A percentile compares a stretch with the other conserved stretches of the same genome.
Conservation (phyloP, 2,888 invertebrate genomes). For the Agrilus cyanescens region DNA sequence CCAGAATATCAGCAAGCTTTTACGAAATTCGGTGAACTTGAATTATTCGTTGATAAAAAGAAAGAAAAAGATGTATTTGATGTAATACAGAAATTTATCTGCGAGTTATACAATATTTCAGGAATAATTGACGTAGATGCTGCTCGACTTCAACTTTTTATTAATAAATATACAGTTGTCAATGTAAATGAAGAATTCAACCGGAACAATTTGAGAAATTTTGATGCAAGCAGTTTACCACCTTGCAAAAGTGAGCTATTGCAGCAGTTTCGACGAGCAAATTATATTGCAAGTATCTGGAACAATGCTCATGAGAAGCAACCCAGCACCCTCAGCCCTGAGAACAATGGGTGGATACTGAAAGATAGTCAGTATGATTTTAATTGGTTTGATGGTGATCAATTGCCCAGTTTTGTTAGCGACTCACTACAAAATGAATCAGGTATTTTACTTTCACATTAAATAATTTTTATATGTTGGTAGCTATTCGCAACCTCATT, state of each 20-base stretch:
- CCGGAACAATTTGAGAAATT: constrained; percentile 5
- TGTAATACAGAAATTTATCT: constrained; percentile 4
- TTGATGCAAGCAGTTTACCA: constrained; percentile 7
- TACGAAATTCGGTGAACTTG: constrained; percentile 9
- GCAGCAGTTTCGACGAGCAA: constrained; percentile 5
- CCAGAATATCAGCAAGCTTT: constrained; percentile 11
- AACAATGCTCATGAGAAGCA: constrained; percentile 5
- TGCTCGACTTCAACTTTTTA: constrained; percentile 9
- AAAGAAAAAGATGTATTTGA: constrained; percentile 1
- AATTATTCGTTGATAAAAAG: constrained; percentile 7
- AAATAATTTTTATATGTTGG: no score
- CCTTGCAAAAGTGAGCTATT: constrained; percentile 7
- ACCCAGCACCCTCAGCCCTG: constrained; percentile 2
- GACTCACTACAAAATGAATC: not conserved
- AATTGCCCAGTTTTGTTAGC: not conserved
- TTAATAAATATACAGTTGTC: constrained; percentile 6
- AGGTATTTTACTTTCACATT: no score
- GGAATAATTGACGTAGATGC: constrained; percentile 10
- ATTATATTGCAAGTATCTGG: constrained; percentile 7
- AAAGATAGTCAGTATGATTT: constrained; percentile 2
- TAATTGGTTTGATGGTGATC: constrained; percentile 7
- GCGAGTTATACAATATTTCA: constrained; percentile 4
- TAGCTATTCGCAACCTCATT: no score
- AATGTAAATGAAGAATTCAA: constrained; percentile 8
- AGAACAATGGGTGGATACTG: constrained; percentile 4